These are phyloP conservation scores for Baccha elongata DNA, from an alignment of 2,888 invertebrate species.

Conservation along the genomic window DNA sequence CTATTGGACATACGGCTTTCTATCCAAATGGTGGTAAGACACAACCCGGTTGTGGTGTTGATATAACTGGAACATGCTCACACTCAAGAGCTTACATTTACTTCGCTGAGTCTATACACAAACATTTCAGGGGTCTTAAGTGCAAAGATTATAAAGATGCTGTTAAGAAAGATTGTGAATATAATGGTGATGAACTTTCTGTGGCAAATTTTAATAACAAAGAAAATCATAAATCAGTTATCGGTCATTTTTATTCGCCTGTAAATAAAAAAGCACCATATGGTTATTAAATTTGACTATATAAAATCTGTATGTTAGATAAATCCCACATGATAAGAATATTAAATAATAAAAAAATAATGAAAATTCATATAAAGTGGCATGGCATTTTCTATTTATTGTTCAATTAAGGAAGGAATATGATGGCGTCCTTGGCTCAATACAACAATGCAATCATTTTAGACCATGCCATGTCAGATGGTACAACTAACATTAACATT, in stretches of 20 bases:
- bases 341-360: too few relatives aligned
- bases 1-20: slow-evolving; percentile 82
- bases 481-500: too few relatives aligned
- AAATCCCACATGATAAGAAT: too few relatives aligned
- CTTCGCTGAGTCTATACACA: slow-evolving; percentile 81
- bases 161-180: slow-evolving; percentile 77
- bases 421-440: too few relatives aligned
- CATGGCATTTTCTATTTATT: too few relatives aligned
- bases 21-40: slow-evolving; percentile 84
- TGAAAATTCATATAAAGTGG: too few relatives aligned
- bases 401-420: too few relatives aligned
- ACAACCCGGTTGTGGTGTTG: slow-evolving; percentile 83
- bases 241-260: slow-evolving; percentile 77
- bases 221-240: neutral
- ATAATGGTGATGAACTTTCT: slow-evolving; percentile 72
- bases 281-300: too few relatives aligned
- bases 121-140: slow-evolving; percentile 77
- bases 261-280: slow-evolving; percentile 78
- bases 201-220: slow-evolving; percentile 71
- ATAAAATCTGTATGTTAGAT: too few relatives aligned
- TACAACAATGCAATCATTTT: too few relatives aligned
- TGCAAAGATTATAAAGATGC: slow-evolving; percentile 77
- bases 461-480: too few relatives aligned
- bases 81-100: slow-evolving; percentile 82
- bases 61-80: slow-evolving; percentile 81